phyloP scores from a whole-genome alignment of 2,888 invertebrate genomes.

The Cerastis leucographa region DNA sequence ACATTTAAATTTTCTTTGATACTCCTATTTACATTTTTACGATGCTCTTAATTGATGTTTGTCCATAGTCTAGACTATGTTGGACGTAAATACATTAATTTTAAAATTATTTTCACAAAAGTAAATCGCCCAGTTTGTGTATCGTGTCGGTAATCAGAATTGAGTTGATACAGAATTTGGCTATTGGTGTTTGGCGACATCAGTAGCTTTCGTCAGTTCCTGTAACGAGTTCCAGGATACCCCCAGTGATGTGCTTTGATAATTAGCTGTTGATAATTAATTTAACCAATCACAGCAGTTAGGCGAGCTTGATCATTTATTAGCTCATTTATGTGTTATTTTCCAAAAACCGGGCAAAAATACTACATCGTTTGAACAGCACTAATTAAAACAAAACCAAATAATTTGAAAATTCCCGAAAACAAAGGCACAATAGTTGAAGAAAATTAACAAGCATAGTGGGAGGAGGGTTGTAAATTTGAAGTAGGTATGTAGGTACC shows the following conservation, averaged over 20 bases:
- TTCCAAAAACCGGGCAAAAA: not conserved
- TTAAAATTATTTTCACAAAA: not conserved
- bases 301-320: not conserved
- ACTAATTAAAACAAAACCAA: slow-evolving; percentile 6
- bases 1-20: not conserved
- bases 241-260: not conserved
- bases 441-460: slow-evolving; percentile 53
- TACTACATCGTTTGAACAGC: not conserved
- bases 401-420: slow-evolving; percentile 15
- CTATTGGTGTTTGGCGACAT: not conserved
- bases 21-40: not conserved
- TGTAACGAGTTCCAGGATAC: not conserved
- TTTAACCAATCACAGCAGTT: not conserved
- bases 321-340: not conserved
- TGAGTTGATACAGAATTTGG: not conserved
- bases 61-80: not conserved
- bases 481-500: slow-evolving; percentile 36
- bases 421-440: slow-evolving; percentile 46
- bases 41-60: not conserved
- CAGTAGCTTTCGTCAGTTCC: not conserved
- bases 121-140: not conserved
- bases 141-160: not conserved
- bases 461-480: slow-evolving; percentile 49
- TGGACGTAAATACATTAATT: not conserved
- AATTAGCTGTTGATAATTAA: not conserved